Evolutionary conservation across 1,140 invertebrate species (phyloP).

Genomic region (Drosophila tani): DNA sequence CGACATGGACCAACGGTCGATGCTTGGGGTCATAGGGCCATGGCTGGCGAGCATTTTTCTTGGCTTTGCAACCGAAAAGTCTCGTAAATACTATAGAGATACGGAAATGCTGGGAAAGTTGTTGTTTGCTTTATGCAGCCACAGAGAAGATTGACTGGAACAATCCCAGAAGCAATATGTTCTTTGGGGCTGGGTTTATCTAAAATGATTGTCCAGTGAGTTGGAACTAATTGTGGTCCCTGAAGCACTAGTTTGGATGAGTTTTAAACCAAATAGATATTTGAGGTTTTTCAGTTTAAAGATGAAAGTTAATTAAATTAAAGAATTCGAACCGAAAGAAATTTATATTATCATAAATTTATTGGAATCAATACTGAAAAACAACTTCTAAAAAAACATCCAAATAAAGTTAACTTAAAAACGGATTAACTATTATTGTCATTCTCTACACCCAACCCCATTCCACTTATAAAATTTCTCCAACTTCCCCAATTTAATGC

Average conservation of each 20-base stretch:
- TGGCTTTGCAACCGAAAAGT: slow-evolving; percentile 46
- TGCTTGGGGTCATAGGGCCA: slow-evolving; percentile 33
- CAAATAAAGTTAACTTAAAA: not conserved
- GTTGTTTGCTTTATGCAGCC: slow-evolving; percentile 38
- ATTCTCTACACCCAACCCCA: not conserved
- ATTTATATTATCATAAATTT: too few relatives aligned
- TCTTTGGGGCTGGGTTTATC: slow-evolving; percentile 7
- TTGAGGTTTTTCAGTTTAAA: not conserved
- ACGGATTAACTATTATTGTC: not conserved
- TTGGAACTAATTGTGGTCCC: slow-evolving; percentile 25
- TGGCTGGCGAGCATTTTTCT: slow-evolving; percentile 48
- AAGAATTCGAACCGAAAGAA: not conserved
- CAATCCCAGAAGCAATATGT: slow-evolving; percentile 50
- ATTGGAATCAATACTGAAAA: not conserved
- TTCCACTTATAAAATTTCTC: not conserved
- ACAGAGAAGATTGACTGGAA: slow-evolving; percentile 52
- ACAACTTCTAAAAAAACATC: not conserved
- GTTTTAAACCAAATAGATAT: not conserved
- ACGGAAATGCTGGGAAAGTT: slow-evolving; percentile 34
- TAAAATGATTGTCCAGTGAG: slow-evolving; percentile 28
- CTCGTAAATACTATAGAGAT: slow-evolving; percentile 34
- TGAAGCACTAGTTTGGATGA: not conserved
- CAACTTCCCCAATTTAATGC: not conserved
- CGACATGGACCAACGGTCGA: slow-evolving; percentile 62
- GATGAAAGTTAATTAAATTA: not conserved